A percentile compares a stretch with the other conserved stretches of the same genome.
Conservation (phyloP, 2,113 vertebrate genomes). For the Chloebia gouldiae region DNA sequence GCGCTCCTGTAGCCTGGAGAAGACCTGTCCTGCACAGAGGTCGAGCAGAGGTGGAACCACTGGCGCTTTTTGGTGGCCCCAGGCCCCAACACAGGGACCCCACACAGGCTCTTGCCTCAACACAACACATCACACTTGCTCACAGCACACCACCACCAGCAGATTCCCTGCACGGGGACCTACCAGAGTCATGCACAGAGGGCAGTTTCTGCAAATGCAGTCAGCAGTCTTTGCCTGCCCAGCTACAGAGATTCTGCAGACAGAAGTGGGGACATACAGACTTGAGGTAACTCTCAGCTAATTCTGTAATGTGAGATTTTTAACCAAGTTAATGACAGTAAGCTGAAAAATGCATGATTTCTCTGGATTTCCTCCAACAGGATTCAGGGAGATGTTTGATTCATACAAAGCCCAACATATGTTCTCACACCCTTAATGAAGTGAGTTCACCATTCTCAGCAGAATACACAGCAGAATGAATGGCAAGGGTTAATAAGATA, state of each 20-base stretch:
- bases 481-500: neutral
- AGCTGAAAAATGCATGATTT: neutral
- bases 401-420: neutral
- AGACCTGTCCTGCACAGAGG: accelerated
- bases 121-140: neutral
- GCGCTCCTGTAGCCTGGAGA: too few species aligned
- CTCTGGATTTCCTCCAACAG: neutral
- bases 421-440: neutral
- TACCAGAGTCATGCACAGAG: accelerated
- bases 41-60: neutral
- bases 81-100: too few species aligned
- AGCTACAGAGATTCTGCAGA: neutral
- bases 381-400: neutral
- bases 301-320: neutral
- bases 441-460: neutral
- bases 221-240: neutral
- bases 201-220: neutral
- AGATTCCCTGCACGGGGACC: neutral
- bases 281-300: neutral
- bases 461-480: neutral
- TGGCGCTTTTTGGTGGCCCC: too few species aligned
- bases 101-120: too few species aligned
- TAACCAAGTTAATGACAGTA: neutral
- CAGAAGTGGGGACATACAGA: neutral
- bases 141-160: too few species aligned